These are phyloP conservation scores for Octodonta nipae DNA, from an alignment of 2,888 invertebrate genomes.

Conservation along the genomic window DNA sequence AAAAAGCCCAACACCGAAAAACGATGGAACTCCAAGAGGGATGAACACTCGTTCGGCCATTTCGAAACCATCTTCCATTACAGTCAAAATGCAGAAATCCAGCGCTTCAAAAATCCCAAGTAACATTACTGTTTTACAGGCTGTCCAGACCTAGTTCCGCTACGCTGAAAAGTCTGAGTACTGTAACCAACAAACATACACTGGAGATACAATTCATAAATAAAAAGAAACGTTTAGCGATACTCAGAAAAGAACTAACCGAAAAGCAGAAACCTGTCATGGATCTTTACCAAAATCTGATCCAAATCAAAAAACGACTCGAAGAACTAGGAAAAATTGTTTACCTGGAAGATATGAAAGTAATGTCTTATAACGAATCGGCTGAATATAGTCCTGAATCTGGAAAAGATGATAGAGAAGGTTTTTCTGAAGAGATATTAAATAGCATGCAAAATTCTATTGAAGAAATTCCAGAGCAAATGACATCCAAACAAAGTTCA, in stretches of 20 bases:
- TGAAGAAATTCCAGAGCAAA: conserved; percentile 27
- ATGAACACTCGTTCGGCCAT: too few species aligned
- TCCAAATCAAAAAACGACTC: conserved; percentile 27
- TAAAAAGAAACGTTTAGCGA: conserved; percentile 27
- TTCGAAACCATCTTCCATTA: too few species aligned
- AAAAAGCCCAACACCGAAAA: too few species aligned
- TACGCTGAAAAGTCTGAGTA: too few species aligned
- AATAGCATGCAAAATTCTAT: conserved; percentile 25
- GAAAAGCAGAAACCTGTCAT: conserved; percentile 29
- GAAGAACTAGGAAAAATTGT: conserved; percentile 28
- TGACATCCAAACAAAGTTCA: too few species aligned
- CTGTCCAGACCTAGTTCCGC: too few species aligned
- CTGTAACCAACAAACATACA: conserved; percentile 21
- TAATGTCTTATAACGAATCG: conserved; percentile 12
- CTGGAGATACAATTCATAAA: conserved; percentile 29
- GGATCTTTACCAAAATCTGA: conserved; percentile 28
- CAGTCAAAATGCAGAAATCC: too few species aligned
- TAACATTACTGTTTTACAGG: too few species aligned
- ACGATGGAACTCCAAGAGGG: too few species aligned
- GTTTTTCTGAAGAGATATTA: conserved; percentile 17
- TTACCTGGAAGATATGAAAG: conserved; percentile 24
- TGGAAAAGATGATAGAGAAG: conserved; percentile 9
- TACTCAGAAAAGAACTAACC: conserved; percentile 26
- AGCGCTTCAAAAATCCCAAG: too few species aligned
- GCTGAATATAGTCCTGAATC: not conserved